Evolutionary conservation across 2,888 invertebrate genomes (phyloP).

Genomic region (Venusia cambrica): DNA sequence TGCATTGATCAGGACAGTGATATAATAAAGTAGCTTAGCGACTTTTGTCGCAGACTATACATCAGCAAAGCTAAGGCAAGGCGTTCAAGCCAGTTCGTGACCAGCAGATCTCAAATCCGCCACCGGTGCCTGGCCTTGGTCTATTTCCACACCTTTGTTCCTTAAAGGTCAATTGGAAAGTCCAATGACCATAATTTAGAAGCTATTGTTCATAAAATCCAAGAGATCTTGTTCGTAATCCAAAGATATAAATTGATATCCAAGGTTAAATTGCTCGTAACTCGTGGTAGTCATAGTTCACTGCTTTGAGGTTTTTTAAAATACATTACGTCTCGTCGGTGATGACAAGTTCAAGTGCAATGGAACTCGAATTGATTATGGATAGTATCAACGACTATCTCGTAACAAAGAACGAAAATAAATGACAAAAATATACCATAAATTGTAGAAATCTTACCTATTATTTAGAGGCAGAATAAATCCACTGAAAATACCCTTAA

Average conservation of each 20-base stretch:
- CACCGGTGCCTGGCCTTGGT: slow-evolving; percentile 67
- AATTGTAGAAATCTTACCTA: slow-evolving; percentile 8
- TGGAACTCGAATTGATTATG: slow-evolving; percentile 48
- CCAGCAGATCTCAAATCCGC: slow-evolving; percentile 71
- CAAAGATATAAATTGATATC: slow-evolving; percentile 17
- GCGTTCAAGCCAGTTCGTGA: slow-evolving; percentile 56
- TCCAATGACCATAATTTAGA: slow-evolving; percentile 37
- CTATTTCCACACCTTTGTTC: slow-evolving; percentile 67
- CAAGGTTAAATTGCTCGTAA: slow-evolving; percentile 12
- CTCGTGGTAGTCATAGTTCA: too few species aligned
- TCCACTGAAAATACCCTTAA: too few species aligned
- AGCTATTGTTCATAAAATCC: slow-evolving; percentile 30
- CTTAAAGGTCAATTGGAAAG: slow-evolving; percentile 73
- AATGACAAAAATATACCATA: not conserved
- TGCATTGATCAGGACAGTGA: slow-evolving; percentile 2
- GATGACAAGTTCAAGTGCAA: slow-evolving; percentile 62
- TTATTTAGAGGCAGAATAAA: too few species aligned
- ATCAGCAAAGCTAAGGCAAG: not conserved
- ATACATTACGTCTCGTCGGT: slow-evolving; percentile 26
- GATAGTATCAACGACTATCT: slow-evolving; percentile 38
- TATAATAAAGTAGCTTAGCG: not conserved
- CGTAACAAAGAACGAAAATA: slow-evolving; percentile 21
- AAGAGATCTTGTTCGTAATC: slow-evolving; percentile 22
- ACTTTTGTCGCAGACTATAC: slow-evolving; percentile 1
- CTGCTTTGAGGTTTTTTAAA: slow-evolving; percentile 14